Base-by-base conservation (phyloP, 1,140 invertebrate genomes). In the Hypsibius dujardini region DNA sequence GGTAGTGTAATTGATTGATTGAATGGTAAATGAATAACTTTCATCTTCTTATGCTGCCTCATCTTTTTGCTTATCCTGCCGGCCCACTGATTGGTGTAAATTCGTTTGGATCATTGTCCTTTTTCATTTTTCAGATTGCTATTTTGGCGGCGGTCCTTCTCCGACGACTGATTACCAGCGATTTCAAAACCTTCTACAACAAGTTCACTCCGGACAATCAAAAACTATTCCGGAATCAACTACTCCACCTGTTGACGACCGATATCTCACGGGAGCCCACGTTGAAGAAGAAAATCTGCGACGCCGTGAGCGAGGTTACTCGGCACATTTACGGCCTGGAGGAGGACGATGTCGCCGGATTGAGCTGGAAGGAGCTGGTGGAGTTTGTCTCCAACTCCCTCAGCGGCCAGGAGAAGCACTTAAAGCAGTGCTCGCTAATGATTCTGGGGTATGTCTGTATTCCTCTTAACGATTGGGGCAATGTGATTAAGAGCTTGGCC, bases 281-380 rank as follows among this genome's bases (percentile, higher is more conserved):
- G 73, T 82, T 97, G 62, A 82, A 92, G 73, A 87, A 90, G 72
- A 97, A 96, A 83, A 83, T 94, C 45, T 95, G 92, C 79, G 95
- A 99, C 80, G 87, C 94, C 71, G 87, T 88, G 59, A 88, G 94
- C 47, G 95, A 98, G 83, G 84, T 97, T 46, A 92, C 92, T 1
- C 84, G 93, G 76, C 95, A 94, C 82, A 84, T 95, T 72, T 88
- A 98, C 74, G 83, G 83, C 84, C 77, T 71, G 72, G 69, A 67
- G n/a, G 59, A 14, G 2, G 47, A 42, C 2, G 7, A 14, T 46
- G 28, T 71, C 3, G 7, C 50, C 7, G 12, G 67, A 2, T 72
- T n/a, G 7, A 47, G 47, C 59, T 46, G 14, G 72, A 46, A 73
- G 72, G 47, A 60, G n/a, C 2, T 74, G n/a, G 59, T 46, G 12